Evolutionary conservation across 2,888 invertebrate genomes (phyloP).

Genomic region (Tipula unca): DNA sequence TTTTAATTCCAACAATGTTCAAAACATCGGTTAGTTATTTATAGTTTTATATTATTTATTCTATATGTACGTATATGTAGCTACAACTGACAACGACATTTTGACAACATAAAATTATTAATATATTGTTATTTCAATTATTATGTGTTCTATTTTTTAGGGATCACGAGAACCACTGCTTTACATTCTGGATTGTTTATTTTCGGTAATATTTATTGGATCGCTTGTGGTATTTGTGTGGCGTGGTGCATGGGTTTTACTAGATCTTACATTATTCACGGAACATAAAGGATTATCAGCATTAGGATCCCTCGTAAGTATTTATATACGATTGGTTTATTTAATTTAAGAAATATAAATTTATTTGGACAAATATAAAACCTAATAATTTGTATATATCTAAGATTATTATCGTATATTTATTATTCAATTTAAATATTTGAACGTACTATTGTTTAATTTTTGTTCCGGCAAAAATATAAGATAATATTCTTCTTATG

Average conservation of each 20-base stretch:
- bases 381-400: background rate
- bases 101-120: background rate
- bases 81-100: background rate
- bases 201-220: conserved; percentile 76
- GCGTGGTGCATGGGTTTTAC: conserved; percentile 76
- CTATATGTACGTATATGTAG: too few relatives aligned
- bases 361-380: background rate
- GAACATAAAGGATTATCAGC: conserved; percentile 57
- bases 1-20: conserved; percentile 79
- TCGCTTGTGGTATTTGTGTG: conserved; percentile 81
- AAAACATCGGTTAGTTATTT: conserved; percentile 58
- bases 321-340: background rate
- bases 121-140: background rate
- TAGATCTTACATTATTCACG: conserved; percentile 74
- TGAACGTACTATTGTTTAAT: background rate
- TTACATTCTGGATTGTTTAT: conserved; percentile 75
- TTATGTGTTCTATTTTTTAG: conserved; percentile 45
- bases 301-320: conserved; percentile 70
- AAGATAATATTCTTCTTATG: background rate
- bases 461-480: background rate
- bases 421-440: background rate
- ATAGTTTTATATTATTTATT: background rate
- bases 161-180: conserved; percentile 59
- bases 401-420: background rate
- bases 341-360: background rate